Evolutionary conservation across 2,113 vertebrate genomes (phyloP).

Genomic region (Sebastes schlegelii): DNA sequence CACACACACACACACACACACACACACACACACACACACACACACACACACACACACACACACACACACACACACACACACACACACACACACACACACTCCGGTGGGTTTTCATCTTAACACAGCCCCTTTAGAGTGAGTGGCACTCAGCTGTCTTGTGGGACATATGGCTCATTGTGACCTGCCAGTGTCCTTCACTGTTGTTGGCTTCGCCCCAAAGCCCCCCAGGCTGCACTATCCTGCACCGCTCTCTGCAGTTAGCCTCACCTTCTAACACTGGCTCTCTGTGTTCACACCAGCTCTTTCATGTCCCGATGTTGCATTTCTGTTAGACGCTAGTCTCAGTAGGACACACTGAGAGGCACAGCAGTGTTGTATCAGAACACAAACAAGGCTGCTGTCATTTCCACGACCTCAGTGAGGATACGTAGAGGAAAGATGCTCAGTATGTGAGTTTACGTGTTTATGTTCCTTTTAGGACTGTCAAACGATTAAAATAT

Average conservation of each 20-base stretch:
- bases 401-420: slow-evolving; percentile 1
- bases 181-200: slow-evolving; percentile 65
- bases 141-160: slow-evolving; percentile 44
- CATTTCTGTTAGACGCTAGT: slow-evolving; percentile 8
- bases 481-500: too few species aligned
- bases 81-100: not conserved
- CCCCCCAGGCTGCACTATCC: slow-evolving; percentile 52
- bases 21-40: not conserved
- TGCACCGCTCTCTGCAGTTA: slow-evolving; percentile 42
- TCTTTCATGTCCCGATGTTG: slow-evolving; percentile 43
- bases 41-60: too few species aligned
- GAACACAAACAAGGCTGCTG: slow-evolving; percentile 28
- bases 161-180: slow-evolving; percentile 61
- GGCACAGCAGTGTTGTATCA: not conserved
- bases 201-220: slow-evolving; percentile 55
- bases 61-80: not conserved
- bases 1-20: not conserved
- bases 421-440: slow-evolving; percentile 11
- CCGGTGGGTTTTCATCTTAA: slow-evolving; percentile 18
- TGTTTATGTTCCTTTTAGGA: too few species aligned
- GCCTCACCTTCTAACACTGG: slow-evolving; percentile 47
- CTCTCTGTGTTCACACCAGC: slow-evolving; percentile 51
- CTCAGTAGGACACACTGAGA: slow-evolving; percentile 24
- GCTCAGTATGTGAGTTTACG: too few species aligned
- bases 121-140: slow-evolving; percentile 39